Evolutionary conservation across 1,140 invertebrate genomes (phyloP).

Genomic region (Macrobrachium nipponense): DNA sequence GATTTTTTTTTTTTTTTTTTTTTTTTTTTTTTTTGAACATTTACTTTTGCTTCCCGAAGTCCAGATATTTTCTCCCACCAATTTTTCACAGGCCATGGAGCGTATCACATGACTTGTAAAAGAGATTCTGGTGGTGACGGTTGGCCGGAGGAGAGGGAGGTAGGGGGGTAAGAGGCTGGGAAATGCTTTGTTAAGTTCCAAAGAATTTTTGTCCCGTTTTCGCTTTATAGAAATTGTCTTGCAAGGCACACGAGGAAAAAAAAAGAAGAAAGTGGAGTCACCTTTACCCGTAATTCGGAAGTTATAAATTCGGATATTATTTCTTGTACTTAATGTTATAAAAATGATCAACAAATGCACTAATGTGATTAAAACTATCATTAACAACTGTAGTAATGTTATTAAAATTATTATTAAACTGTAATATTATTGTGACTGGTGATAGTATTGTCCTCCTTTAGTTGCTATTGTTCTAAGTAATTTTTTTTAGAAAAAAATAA

Average conservation of each 20-base stretch:
- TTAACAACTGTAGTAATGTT: too few relatives aligned
- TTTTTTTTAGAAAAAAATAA: not conserved
- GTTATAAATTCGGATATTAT: too few relatives aligned
- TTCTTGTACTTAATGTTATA: too few relatives aligned
- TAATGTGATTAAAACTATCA: not conserved
- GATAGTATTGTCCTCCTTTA: not conserved
- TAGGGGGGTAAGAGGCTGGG: not conserved
- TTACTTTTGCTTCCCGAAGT: too few relatives aligned
- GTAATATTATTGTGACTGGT: not conserved
- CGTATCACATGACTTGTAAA: not conserved
- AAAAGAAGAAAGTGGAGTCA: not conserved
- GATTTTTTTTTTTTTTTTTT: too few relatives aligned
- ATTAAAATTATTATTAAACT: not conserved
- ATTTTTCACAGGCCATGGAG: not conserved
- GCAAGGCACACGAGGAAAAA: not conserved
- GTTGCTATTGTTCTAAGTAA: not conserved
- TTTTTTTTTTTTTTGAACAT: too few relatives aligned
- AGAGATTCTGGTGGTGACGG: not conserved
- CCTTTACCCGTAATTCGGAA: too few relatives aligned
- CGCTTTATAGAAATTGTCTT: not conserved
- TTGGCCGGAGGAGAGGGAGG: not conserved
- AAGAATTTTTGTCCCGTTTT: too few relatives aligned
- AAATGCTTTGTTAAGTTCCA: not conserved
- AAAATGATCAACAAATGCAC: too few relatives aligned
- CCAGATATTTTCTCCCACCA: too few relatives aligned